Evolutionary conservation across 2,888 invertebrate species (phyloP).

Genomic region (Cecidostiba fungosa): DNA sequence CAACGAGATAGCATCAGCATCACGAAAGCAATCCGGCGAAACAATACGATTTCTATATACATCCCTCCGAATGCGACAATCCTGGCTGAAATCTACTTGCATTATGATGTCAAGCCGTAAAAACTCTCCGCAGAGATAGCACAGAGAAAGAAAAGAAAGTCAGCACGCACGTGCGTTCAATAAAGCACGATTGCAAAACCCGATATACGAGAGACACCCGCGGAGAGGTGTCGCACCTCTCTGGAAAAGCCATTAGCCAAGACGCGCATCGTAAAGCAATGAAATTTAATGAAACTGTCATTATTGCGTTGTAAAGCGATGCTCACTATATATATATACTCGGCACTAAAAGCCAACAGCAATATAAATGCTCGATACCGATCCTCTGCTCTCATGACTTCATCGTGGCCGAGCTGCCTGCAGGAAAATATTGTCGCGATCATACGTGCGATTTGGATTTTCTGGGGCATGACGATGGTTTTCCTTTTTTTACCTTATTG

Average conservation of each 20-base stretch:
- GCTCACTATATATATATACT: neutral
- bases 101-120: conserved; percentile 4
- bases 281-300: conserved; percentile 21
- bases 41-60: conserved; percentile 2
- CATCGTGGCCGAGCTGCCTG: neutral
- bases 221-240: neutral
- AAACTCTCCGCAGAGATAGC: neutral
- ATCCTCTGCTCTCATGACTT: neutral
- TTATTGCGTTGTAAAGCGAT: neutral
- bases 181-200: conserved; percentile 10
- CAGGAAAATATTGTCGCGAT: neutral
- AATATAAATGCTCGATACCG: neutral
- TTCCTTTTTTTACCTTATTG: conserved; percentile 5
- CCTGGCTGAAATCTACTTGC: neutral
- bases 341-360: neutral
- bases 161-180: conserved; percentile 8
- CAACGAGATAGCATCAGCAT: conserved; percentile 3
- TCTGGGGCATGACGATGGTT: conserved; percentile 33
- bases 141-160: neutral
- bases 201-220: neutral
- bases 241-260: neutral
- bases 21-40: neutral
- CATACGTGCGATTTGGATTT: conserved; percentile 13
- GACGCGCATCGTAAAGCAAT: neutral
- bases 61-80: neutral